These are phyloP conservation scores for Phenganax marumi DNA, from an alignment of 92 coral and sea anemone species.

Conservation along the genomic window DNA sequence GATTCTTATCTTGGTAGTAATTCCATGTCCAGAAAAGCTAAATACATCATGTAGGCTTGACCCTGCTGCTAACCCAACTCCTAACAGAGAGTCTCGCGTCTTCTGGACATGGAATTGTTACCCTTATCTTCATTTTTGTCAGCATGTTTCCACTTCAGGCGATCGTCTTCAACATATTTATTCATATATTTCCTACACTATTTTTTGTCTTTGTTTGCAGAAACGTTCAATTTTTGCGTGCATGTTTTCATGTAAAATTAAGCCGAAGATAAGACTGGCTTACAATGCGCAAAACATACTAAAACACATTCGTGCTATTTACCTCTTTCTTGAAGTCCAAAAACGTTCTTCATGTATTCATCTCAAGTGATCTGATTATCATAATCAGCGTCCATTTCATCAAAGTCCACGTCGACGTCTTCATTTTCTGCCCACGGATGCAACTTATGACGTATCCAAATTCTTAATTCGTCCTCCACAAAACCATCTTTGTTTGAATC, in stretches of 20 bases:
- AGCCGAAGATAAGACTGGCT: too few relatives aligned
- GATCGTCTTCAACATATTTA: slow-evolving; percentile 69
- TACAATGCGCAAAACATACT: neutral
- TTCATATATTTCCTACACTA: slow-evolving; percentile 78
- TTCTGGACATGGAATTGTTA: too few relatives aligned
- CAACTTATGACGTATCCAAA: slow-evolving; percentile 93
- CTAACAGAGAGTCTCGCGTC: too few relatives aligned
- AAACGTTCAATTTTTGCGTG: neutral
- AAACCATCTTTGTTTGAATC: slow-evolving; percentile 92
- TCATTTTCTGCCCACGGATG: slow-evolving; percentile 93
- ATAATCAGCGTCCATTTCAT: slow-evolving; percentile 78
- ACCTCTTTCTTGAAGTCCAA: slow-evolving; percentile 82
- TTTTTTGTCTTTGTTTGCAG: slow-evolving; percentile 69
- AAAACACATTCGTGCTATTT: neutral
- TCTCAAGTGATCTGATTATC: slow-evolving; percentile 82
- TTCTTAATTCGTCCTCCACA: slow-evolving; percentile 86
- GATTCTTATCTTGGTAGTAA: slow-evolving; percentile 70
- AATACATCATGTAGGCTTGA: too few relatives aligned
- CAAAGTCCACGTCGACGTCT: slow-evolving; percentile 78
- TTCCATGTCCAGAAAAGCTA: too few relatives aligned
- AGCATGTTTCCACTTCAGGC: slow-evolving; percentile 85
- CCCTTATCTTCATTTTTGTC: slow-evolving; percentile 83
- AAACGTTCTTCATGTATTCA: slow-evolving; percentile 82
- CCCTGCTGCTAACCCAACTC: too few relatives aligned
- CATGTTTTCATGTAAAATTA: too few relatives aligned